Conservation (phyloP, 2,888 invertebrate genomes). For the Cantharis rustica region DNA sequence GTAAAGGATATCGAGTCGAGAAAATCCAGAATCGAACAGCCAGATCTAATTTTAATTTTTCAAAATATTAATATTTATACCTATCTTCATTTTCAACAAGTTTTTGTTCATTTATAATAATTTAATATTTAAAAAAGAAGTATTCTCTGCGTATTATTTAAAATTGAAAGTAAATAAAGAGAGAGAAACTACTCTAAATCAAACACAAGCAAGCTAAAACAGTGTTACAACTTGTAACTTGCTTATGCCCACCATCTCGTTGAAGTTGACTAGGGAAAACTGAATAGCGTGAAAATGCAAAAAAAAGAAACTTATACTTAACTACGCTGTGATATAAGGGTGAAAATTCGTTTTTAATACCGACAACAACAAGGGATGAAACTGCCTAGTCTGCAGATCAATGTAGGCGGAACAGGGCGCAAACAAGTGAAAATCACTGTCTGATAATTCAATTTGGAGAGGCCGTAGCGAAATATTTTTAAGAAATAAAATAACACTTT, state of each 20-base stretch:
- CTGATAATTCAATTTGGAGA: conserved; percentile 49
- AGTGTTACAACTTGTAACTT: conserved; percentile 29
- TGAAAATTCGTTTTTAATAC: conserved; percentile 13
- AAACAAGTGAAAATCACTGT: conserved; percentile 53
- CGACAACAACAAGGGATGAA: conserved; percentile 24
- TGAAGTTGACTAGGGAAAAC: conserved; percentile 15
- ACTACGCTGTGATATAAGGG: conserved; percentile 9
- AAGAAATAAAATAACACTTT: conserved; percentile 7
- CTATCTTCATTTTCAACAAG: not conserved
- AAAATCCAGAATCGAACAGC: too few relatives aligned
- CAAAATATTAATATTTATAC: not conserved
- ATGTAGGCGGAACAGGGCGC: conserved; percentile 40
- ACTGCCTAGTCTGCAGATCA: conserved; percentile 35
- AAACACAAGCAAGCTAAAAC: conserved; percentile 28
- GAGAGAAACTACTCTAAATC: conserved; percentile 27
- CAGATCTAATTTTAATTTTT: too few relatives aligned
- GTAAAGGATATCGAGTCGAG: too few relatives aligned
- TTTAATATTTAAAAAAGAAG: not conserved
- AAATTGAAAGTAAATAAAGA: conserved; percentile 36
- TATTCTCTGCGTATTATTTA: conserved; percentile 14
- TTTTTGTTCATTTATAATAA: not conserved
- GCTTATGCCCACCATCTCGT: conserved; percentile 22
- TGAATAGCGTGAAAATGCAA: conserved; percentile 6
- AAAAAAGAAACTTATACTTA: conserved; percentile 15
- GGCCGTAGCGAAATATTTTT: conserved; percentile 35